Evolutionary conservation across 2,113 vertebrate species (phyloP), one percentile per base, ranked within the genome.

Genomic region (Stegastes partitus): DNA sequence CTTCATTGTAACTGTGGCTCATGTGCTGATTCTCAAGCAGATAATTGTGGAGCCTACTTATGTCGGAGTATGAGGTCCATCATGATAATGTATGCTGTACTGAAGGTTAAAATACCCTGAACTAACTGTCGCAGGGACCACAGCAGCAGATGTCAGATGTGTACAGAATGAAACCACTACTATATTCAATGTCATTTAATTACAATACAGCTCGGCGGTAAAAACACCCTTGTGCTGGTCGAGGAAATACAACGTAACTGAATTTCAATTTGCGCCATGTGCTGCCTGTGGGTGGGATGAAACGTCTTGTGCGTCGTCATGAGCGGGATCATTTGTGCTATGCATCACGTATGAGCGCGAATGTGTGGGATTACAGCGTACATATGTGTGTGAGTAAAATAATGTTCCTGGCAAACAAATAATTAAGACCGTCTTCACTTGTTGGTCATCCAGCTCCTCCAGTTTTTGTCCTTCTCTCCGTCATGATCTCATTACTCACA

Each of bases 11-110:
- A 42, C 18, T 21, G 15, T 44, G 62, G 62, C 9, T 81, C 26
- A 64, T 72, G 42, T 42, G 31, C 18, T 61, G 67, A 71, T 49
- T 37, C 61, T 51, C 28, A 16, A 73, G 69, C 59, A 71, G 23
- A 77, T 71, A 68, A 79, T 42, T 65, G 54, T 42, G 58, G 59
- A 19, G 12, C 37, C 55, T 74, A 42, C 74, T 77, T 44, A 42
- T 44, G 18, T 53, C 58, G 25, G 37, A 53, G 55, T 23, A 61
- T 79, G n/a, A 62, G 37, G 62, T 54, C 31, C 65, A 75, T 68
- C 61, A 68, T 28, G 18, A 18, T 77, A 63, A 77, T 74, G 21
- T 28, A 53, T 11, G 44, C 58, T 77, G 56, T 2, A 39, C 39
- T 63, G 21, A 61, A 67, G 66, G 57, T 22, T 63, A 47, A 62